phyloP scores from a whole-genome alignment of 2,113 vertebrate genomes.

The Sander vitreus region DNA sequence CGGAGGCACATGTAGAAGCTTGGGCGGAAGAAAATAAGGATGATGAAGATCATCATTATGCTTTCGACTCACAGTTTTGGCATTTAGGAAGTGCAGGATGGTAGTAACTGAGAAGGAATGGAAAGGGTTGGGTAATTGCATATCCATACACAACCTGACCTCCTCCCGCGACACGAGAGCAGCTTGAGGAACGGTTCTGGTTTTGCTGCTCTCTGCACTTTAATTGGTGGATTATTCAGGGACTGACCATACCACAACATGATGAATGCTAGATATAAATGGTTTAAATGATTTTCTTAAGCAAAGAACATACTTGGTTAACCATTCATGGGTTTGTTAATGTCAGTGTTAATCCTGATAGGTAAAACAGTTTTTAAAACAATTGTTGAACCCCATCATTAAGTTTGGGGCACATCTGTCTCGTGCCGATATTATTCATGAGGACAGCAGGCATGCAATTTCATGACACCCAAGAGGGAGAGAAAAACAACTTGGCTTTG shows the following conservation, averaged over 20 bases:
- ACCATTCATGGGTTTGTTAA: slow-evolving; percentile 40
- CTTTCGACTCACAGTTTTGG: slow-evolving; percentile 54
- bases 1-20: background rate
- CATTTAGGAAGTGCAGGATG: slow-evolving; percentile 37
- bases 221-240: slow-evolving; percentile 68
- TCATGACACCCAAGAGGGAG: slow-evolving; percentile 55
- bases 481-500: slow-evolving; percentile 62
- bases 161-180: slow-evolving; percentile 39
- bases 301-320: slow-evolving; percentile 52
- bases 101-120: slow-evolving; percentile 51
- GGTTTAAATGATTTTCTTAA: slow-evolving; percentile 46
- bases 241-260: slow-evolving; percentile 48
- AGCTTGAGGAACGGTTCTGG: slow-evolving; percentile 46
- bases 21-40: slow-evolving; percentile 27
- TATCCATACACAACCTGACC: slow-evolving; percentile 42
- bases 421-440: slow-evolving; percentile 52
- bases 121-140: slow-evolving; percentile 63
- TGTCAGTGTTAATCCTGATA: slow-evolving; percentile 16
- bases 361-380: slow-evolving; percentile 59
- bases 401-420: slow-evolving; percentile 77
- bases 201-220: slow-evolving; percentile 47
- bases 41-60: slow-evolving; percentile 43
- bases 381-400: slow-evolving; percentile 64
- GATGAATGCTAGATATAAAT: slow-evolving; percentile 51
- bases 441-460: slow-evolving; percentile 70